Base-by-base conservation (phyloP, 2,113 vertebrate genomes). In the Callospermophilus lateralis region DNA sequence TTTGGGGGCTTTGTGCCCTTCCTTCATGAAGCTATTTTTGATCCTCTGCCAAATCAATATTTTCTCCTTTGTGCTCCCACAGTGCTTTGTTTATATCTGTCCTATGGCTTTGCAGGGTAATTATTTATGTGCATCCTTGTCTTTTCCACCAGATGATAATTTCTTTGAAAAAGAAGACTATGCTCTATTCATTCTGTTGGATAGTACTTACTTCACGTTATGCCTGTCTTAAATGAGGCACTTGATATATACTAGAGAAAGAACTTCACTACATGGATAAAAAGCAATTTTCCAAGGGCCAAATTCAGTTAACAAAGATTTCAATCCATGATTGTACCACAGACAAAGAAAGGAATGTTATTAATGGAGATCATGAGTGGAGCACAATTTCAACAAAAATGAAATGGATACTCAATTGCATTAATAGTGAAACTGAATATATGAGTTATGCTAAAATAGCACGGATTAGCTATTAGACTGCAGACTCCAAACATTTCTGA, bases 341-440 rank as follows among this genome's bases (percentile, higher is more conserved):
- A 96, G 15, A 51, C 65, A 96, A 93, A 91, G 42, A 77, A 95
- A 93, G 20, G 55, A 84, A 53, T 85, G 26, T 83, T 91, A 63
- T 93, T 95, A 92, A 85, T 68, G 9, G 73, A 97, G n/a, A 77
- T 51, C 39, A 81, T n/a, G 8, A 90, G 34, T 22, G 45, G 79
- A 94, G 77, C 8, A 73, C 51, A 90, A 86, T 96, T 90, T 92
- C 87, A 94, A 70, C 34, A 86, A 84, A 84, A 94, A 83, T 72
- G 55, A 89, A 95, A 86, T 93, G 51, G 39, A 90, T 93, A 77
- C 70, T 39, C 34, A 94, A 76, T 81, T 85, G 4, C 53, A 91
- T 93, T 92, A 95, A 77, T 80, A 93, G 34, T 94, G 22, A 92
- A 88, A 91, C 17, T 20, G 37, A 95, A 78, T 95, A 76, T 61